phyloP scores from a whole-genome alignment of 2,797 vertebrate species.

The Champsocephalus gunnari region DNA sequence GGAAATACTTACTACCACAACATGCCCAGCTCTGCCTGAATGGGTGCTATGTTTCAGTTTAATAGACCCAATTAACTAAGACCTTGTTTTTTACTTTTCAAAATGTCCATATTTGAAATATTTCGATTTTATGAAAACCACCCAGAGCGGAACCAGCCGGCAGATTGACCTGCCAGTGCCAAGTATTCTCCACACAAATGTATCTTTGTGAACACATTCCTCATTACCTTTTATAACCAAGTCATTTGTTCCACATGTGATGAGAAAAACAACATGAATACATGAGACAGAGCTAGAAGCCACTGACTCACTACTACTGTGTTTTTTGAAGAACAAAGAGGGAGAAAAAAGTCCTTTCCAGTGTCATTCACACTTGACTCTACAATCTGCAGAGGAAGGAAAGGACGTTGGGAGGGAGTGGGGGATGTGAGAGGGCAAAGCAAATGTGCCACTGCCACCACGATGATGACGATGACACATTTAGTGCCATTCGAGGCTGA shows the following conservation, averaged over 20 bases:
- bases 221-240: constrained; percentile 33
- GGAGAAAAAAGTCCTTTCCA: constrained; percentile 26
- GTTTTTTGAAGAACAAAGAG: constrained; percentile 39
- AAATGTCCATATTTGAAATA: too few relatives aligned
- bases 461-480: constrained; percentile 64
- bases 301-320: constrained; percentile 70
- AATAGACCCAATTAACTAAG: too few relatives aligned
- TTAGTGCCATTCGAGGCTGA: constrained; percentile 67
- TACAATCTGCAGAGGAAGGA: constrained; percentile 57
- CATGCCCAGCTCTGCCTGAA: too few relatives aligned
- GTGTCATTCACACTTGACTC: constrained; percentile 60
- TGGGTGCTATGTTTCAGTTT: too few relatives aligned
- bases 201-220: background rate
- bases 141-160: background rate
- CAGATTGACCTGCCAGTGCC: background rate
- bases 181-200: constrained; percentile 18
- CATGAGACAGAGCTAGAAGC: constrained; percentile 49
- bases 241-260: constrained; percentile 49
- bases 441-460: constrained; percentile 50
- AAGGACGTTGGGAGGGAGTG: constrained; percentile 21
- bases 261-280: constrained; percentile 31
- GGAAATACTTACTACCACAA: too few relatives aligned
- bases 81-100: too few relatives aligned
- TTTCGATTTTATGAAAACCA: too few relatives aligned
- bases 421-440: constrained; percentile 18